phyloP scores from a whole-genome alignment of 2,797 vertebrate species.

The Graptemys geographica region DNA sequence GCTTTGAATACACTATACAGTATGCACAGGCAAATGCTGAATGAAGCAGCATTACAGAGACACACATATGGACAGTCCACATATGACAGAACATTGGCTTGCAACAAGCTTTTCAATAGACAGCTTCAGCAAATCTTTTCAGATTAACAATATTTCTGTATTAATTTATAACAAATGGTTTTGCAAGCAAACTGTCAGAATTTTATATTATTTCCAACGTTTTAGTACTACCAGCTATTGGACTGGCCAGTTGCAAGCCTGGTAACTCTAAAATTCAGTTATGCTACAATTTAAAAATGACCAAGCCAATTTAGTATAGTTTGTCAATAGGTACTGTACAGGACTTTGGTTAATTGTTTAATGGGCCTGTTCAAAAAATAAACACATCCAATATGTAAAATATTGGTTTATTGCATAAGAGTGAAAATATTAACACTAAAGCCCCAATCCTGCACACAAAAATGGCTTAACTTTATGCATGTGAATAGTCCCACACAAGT shows the following conservation, averaged over 20 bases:
- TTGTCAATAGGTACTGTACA: accelerated
- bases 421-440: neutral
- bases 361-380: neutral
- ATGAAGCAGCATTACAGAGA: slow-evolving; percentile 12
- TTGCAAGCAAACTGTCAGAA: neutral
- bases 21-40: neutral
- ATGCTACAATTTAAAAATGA: neutral
- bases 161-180: neutral
- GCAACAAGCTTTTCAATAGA: neutral
- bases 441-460: slow-evolving; percentile 38
- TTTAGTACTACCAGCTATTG: accelerated
- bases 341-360: neutral
- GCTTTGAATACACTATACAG: neutral
- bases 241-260: neutral
- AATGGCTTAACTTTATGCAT: slow-evolving; percentile 33
- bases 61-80: slow-evolving; percentile 45
- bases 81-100: slow-evolving; percentile 25
- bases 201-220: neutral
- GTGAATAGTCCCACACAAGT: neutral
- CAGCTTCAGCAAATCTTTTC: slow-evolving; percentile 1
- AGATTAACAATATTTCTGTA: neutral
- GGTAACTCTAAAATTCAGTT: neutral
- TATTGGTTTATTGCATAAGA: neutral
- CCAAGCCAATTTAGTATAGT: neutral
- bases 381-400: neutral